Evolutionary conservation across 2,113 vertebrate genomes (phyloP).

Genomic region (Brienomyrus longianalis): DNA sequence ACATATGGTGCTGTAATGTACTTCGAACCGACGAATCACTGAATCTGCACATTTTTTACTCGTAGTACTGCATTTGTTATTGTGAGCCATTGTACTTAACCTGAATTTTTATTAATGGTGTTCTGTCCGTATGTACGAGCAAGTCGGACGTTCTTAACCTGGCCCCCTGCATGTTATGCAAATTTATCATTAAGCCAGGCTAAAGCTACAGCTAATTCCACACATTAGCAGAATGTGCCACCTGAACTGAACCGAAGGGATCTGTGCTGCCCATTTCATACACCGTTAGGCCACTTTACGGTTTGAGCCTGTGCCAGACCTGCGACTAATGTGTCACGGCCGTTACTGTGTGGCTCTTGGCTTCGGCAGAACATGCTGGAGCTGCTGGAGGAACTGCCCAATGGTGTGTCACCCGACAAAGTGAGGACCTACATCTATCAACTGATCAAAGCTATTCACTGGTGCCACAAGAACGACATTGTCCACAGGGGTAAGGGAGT

Average conservation of each 20-base stretch:
- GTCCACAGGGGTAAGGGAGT: slow-evolving; percentile 81
- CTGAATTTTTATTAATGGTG: no score
- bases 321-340: not conserved
- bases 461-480: slow-evolving; percentile 99
- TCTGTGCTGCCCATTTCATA: not conserved
- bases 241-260: not conserved
- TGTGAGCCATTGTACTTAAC: not conserved
- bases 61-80: not conserved
- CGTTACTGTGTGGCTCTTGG: not conserved
- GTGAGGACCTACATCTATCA: slow-evolving; percentile 96
- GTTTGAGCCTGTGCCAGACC: not conserved
- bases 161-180: not conserved
- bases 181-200: not conserved
- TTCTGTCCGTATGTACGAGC: not conserved
- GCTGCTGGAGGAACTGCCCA: slow-evolving; percentile 95
- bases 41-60: not conserved
- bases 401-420: slow-evolving; percentile 89
- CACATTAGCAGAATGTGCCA: not conserved
- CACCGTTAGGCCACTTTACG: not conserved
- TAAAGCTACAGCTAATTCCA: not conserved
- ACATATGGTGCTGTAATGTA: not conserved
- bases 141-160: not conserved
- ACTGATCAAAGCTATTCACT: slow-evolving; percentile 95
- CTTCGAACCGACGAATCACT: not conserved
- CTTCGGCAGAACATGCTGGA: slow-evolving; percentile 90